Evolutionary conservation across 2,797 vertebrate genomes (phyloP), one percentile per base, ranked within the genome.

Genomic region (Zenarchopterus dispar): DNA sequence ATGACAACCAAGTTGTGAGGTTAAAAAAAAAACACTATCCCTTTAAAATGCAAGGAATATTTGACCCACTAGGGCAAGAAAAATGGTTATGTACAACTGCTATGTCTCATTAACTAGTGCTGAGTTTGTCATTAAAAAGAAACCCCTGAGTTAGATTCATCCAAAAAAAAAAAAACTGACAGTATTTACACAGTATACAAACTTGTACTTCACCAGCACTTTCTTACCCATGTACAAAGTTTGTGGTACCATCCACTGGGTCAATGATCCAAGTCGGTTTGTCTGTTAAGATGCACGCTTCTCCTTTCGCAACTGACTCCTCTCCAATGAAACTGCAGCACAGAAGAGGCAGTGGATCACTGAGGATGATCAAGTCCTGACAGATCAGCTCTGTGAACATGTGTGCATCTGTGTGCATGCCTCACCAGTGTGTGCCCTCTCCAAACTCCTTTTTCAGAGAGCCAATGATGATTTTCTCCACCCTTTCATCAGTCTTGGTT

Each of bases 181-280:
- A 19, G 19, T 23, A 17, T 33, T 9, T 18, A 13, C 43, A 13
- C 11, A 17, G 7, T 13, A 8, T 65, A 39, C 36, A 39, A 39
- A 39, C 13, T 15, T 15, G 36, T 13, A 4, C 13, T 39, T 39
- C 36, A 15, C 13, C 3, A 3, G 36, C 7, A 39, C 13, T 39
- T 0, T 39, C 76, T 75, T 72, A 99, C 96, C 95, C 95, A 41
- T 99, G 97, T 2, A 99, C 96, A 28, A 99, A 99, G 92, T 99
- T 99, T 15, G 96, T 99, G 52, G 97, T 98, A 56, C 97, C 97
- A 2, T 99, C 97, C 69, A 99, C 94, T 0, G 97, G 96, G 84
- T 99, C 97, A 15, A 99, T 95, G 85, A 99, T 98, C 97, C 97
- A 99, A 0, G 97, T 99, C 1, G 97, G 96, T 56, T 94, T 93